A percentile compares a stretch with the other conserved stretches of the same genome.
Evolutionary conservation across 2,888 invertebrate species (phyloP).

Genomic region (Parochlus steinenii): DNA sequence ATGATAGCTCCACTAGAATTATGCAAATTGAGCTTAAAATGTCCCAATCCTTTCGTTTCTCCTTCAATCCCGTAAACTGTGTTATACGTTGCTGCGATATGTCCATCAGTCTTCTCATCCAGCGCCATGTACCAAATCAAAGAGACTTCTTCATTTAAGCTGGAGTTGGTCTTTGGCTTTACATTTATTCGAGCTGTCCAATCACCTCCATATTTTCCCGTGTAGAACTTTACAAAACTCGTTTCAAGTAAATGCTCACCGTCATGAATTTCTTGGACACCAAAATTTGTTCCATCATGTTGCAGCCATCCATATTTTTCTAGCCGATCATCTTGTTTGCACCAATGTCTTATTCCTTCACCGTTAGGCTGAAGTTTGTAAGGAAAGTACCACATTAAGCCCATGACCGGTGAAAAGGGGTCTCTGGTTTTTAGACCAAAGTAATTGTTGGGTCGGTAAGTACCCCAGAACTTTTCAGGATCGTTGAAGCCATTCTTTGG

Average conservation of each 20-base stretch:
- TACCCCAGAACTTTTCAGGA: conserved; percentile 82
- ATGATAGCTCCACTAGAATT: conserved; percentile 37
- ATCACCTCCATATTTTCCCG: conserved; percentile 73
- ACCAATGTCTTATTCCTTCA: conserved; percentile 81
- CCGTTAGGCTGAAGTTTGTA: conserved; percentile 45
- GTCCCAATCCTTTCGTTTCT: conserved; percentile 57
- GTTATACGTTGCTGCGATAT: conserved; percentile 21
- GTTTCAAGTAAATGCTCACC: conserved; percentile 59
- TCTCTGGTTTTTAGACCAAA: conserved; percentile 84
- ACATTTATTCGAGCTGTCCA: conserved; percentile 78
- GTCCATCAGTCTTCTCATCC: conserved; percentile 51
- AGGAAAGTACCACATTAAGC: conserved; percentile 93
- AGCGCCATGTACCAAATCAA: conserved; percentile 69
- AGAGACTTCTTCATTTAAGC: conserved; percentile 32
- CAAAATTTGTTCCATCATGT: conserved; percentile 87
- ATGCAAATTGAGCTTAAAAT: conserved; percentile 42
- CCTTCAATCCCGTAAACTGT: conserved; percentile 37
- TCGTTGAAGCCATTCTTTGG: conserved; percentile 48
- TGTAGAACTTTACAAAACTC: conserved; percentile 72
- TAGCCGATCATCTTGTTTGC: conserved; percentile 72
- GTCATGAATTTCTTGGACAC: conserved; percentile 77
- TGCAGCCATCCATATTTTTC: conserved; percentile 76
- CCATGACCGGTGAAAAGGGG: conserved; percentile 75
- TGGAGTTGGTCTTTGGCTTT: conserved; percentile 21
- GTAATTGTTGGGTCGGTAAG: conserved; percentile 75